Base-by-base conservation (phyloP, 2,888 invertebrate genomes). In the Hirtodrosophila cameraria region DNA sequence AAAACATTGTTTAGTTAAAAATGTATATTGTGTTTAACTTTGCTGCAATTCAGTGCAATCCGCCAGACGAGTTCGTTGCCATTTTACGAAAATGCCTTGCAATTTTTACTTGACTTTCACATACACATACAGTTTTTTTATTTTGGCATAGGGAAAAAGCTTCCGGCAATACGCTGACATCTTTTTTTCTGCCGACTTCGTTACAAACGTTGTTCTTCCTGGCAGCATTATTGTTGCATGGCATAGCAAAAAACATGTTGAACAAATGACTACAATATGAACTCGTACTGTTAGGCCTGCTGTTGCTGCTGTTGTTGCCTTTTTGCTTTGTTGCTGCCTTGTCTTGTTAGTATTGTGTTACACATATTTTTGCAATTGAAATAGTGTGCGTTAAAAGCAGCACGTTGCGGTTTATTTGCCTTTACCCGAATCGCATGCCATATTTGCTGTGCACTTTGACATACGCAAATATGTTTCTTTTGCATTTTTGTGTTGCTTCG, bases 401-500 rank as follows among this genome's bases (percentile, higher is more conserved):
- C 31, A 16, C 39, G 38, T 30, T 63, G 62, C 43, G 77, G 68
- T 38, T 67, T 60, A 74, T 67, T 62, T 68, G 52, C 54, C 36
- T 46, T 50, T 53, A 20, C 43, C 39, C 25, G 35, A 50, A 46
- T 59, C 75, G 41, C 57, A 60, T 67, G 50, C 42, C 42, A 75
- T 75, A 68, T 67, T 71, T 75, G 45, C 46, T 48, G 15, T 68
- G 48, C 67, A 63, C 65, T 72, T 83, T 72, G 61, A 55, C 62
- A 42, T 36, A 60, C 43, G 42, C 54, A 75, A 67, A 79, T 75
- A 75, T 67, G 70, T 75, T 58, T 38, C 20, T 38, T 46, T 48
- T 28, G 31, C 31, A 35, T 50, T 63, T 46, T 31, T 43, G 12
- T 12, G 5, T 12, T 28, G 38, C 23, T 39, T 45, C 36, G 49